phyloP scores from a whole-genome alignment of 2,888 invertebrate genomes.

The Alentia gelatinosa region DNA sequence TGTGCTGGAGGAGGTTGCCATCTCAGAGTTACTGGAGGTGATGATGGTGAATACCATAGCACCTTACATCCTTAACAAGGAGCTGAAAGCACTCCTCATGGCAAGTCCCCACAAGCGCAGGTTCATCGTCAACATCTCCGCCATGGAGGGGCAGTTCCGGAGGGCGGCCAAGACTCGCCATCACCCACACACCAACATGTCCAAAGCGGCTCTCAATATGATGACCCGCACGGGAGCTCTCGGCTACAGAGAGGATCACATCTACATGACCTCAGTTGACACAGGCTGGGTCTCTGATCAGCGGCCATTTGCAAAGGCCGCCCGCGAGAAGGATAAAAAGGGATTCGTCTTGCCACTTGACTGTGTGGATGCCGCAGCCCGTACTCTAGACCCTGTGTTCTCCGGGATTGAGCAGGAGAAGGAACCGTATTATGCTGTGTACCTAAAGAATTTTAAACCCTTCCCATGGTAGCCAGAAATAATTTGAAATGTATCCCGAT shows the following conservation, averaged over 20 bases:
- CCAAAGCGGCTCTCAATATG: conserved; percentile 60
- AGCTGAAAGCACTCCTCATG: conserved; percentile 37
- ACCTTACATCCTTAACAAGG: conserved; percentile 55
- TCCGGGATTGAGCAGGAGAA: not conserved
- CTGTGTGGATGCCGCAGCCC: conserved; percentile 57
- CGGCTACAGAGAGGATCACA: conserved; percentile 22
- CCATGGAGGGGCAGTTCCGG: conserved; percentile 60
- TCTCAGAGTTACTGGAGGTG: conserved; percentile 56
- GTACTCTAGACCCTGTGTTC: conserved; percentile 51
- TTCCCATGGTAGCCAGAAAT: conserved; percentile 56
- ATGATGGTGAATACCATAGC: conserved; percentile 55
- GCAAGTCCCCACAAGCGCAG: conserved; percentile 16
- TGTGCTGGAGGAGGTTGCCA: conserved; percentile 52
- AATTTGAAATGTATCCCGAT: too few relatives aligned
- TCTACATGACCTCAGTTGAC: conserved; percentile 59
- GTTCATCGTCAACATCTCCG: conserved; percentile 59
- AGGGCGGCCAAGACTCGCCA: conserved; percentile 46
- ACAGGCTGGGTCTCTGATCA: conserved; percentile 61
- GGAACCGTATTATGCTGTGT: conserved; percentile 54
- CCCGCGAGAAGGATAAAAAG: conserved; percentile 10
- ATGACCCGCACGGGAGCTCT: conserved; percentile 57
- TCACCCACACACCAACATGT: conserved; percentile 61
- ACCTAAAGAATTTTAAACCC: conserved; percentile 55
- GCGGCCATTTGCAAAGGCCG: conserved; percentile 54
- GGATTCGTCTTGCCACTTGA: conserved; percentile 56